Evolutionary conservation across 2,888 invertebrate genomes (phyloP), one percentile per base, ranked within the genome.

Genomic region (Agrotis ipsilon): DNA sequence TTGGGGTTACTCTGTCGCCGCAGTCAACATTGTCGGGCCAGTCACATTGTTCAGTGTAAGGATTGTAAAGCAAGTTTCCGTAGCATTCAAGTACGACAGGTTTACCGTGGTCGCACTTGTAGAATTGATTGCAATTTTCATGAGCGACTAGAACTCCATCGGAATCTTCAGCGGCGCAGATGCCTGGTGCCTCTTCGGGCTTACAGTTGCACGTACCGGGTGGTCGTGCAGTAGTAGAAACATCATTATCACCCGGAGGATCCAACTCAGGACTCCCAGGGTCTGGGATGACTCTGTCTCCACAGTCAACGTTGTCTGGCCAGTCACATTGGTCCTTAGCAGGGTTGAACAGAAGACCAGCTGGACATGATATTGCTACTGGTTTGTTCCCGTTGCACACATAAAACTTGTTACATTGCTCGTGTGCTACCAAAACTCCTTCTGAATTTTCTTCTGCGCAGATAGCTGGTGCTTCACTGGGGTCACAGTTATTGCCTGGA

Each of bases 331-430:
- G 61, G 4, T 89, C 85, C 0, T 49, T 87, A 14, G 75, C 58
- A 1, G 88, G 85, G 45, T 91, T 87, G 68, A 81, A 92, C 0
- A 88, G 39, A 0, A 90, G 80, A n/a, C 64, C 73, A 0, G 18
- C 13, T 0, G 75, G 71, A 32, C 92, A 92, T 0, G 6, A 39
- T 0, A 83, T 14, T 1, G 67, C 71, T 0, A 88, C 80, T 1
- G 91, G 90, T 11, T 60, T 51, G 0, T n/a, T n/a, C 91, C 89
- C 0, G 68, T 67, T 5, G 19, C 59, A 59, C 91, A 92, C 7
- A 62, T 91, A 91, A 64, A 87, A 92, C 51, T 91, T 80, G 59
- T 89, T 86, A 61, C 92, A 91, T 52, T 89, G 86, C 65, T 91
- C 90, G 59, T 91, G 90, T 6, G 89, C 90, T 0, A 91, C 76